Evolutionary conservation across 1,140 invertebrate genomes (phyloP), one percentile per base, ranked within the genome.

Genomic region (Trichogramma pretiosum): DNA sequence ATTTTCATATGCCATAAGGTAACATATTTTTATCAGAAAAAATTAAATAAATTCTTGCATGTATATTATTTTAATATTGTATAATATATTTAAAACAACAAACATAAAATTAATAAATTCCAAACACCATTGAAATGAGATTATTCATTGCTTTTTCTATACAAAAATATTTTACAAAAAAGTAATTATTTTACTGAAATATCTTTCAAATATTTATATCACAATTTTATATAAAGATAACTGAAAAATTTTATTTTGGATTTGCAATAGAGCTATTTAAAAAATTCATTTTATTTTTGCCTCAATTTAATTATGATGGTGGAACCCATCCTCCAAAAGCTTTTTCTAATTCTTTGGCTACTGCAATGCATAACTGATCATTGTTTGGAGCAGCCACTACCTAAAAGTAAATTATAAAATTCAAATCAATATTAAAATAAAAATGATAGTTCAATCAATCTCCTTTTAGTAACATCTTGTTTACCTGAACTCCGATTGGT

Each of bases 271-370:
- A 34, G 18, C 4, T 5, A 14, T 34, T 34, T 34, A 14, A 11
- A 24, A 14, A 23, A n/a, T 26, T 38, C n/a, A n/a, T n/a, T n/a
- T n/a, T n/a, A n/a, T n/a, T n/a, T n/a, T n/a, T n/a, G n/a, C n/a
- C n/a, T n/a, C n/a, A 14, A 13, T 41, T 37, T 28, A 16, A 16
- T 37, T 55, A 62, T 24, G 59, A 79, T n/a, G 84, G 83, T 5
- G 80, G 74, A 10, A 80, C 76, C 83, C 85, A 96, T 4, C 91
- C 91, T 13, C 87, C 88, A 68, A 95, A 91, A 1, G 69, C 72
- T 41, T 77, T 76, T 58, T 92, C 88, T 9, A 98, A 67, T 59
- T 91, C 84, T 56, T 75, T 66, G 3, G 91, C 93, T 1, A 92
- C 83, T n/a, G 87, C 84, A 24, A 95, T 65, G 33, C 84, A 85